These are phyloP conservation scores for Pelvicachromis taeniatus DNA, from an alignment of 2,113 vertebrate species.

Conservation along the genomic window DNA sequence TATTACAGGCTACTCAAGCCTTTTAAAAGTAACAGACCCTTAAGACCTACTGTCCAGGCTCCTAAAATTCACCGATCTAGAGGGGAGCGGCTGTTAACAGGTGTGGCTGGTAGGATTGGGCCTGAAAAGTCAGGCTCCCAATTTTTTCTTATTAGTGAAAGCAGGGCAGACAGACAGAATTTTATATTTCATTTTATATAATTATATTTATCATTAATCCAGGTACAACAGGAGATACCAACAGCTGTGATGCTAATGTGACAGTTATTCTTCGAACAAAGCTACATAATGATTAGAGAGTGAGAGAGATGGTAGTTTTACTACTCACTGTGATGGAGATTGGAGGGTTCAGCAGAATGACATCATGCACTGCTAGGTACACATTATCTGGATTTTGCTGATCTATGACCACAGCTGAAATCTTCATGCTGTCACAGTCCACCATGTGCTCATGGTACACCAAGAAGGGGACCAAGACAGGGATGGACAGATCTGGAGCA, in stretches of 20 bases:
- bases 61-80: no score
- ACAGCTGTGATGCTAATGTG: background rate
- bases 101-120: background rate
- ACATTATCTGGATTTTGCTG: background rate
- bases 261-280: background rate
- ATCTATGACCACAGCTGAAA: conserved; percentile 65
- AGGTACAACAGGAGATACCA: background rate
- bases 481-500: conserved; percentile 73
- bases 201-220: background rate
- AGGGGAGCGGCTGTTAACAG: background rate
- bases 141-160: background rate
- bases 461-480: conserved; percentile 72
- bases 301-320: background rate
- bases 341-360: conserved; percentile 61
- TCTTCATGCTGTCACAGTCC: conserved; percentile 71
- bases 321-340: conserved; percentile 66
- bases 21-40: no score
- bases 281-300: background rate
- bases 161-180: background rate
- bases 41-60: no score
- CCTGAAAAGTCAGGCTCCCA: background rate
- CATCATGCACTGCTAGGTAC: conserved; percentile 68
- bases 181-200: background rate
- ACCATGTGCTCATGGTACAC: conserved; percentile 70
- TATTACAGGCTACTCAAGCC: no score